Percentiles rank a stretch among this genome's conserved stretches.
Conservation (phyloP, 1,140 invertebrate genomes). For the Hirudo medicinalis region DNA sequence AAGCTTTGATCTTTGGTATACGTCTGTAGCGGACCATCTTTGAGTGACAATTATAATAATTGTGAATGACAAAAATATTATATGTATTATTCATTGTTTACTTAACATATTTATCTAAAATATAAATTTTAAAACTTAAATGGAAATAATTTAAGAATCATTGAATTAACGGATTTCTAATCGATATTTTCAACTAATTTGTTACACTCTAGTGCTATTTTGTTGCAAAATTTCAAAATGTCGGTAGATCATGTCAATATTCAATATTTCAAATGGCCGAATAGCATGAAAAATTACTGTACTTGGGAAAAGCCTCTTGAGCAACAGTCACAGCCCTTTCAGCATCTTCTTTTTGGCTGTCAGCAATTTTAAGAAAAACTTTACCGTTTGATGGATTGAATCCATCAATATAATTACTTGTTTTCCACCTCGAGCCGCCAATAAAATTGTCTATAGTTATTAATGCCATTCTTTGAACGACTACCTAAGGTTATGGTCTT, state of each 20-base stretch:
- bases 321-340: slow-evolving; percentile 40
- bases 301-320: slow-evolving; percentile 32
- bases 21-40: slow-evolving; percentile 34
- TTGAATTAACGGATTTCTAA: neutral
- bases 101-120: too few relatives aligned
- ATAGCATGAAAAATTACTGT: slow-evolving; percentile 19
- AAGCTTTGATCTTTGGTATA: slow-evolving; percentile 29
- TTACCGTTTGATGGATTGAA: slow-evolving; percentile 46
- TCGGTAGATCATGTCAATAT: neutral
- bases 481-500: too few relatives aligned
- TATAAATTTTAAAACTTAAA: neutral
- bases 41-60: slow-evolving; percentile 4
- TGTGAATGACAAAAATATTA: slow-evolving; percentile 6
- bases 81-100: neutral
- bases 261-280: slow-evolving; percentile 30
- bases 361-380: slow-evolving; percentile 43
- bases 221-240: too few relatives aligned
- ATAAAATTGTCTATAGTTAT: slow-evolving; percentile 41
- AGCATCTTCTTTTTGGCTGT: slow-evolving; percentile 39
- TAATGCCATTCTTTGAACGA: too few relatives aligned
- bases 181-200: neutral
- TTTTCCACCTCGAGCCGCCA: slow-evolving; percentile 38
- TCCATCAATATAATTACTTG: slow-evolving; percentile 37
- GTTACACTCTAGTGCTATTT: neutral
- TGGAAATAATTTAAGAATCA: slow-evolving; percentile 3